Evolutionary conservation across 2,888 invertebrate genomes (phyloP), one percentile per base, ranked within the genome.

Genomic region (Agrilus mali): DNA sequence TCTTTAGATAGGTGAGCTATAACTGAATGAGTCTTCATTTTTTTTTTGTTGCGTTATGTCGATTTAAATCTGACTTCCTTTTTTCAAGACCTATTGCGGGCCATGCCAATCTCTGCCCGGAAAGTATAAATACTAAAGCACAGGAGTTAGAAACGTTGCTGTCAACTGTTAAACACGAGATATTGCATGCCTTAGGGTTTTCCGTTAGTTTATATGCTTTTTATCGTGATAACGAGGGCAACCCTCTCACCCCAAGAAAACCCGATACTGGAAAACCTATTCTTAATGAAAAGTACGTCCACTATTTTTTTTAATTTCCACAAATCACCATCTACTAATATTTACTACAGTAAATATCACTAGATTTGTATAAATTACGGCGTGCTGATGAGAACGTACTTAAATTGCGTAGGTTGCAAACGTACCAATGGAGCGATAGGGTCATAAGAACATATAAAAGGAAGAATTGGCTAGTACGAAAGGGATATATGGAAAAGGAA

Each of bases 91-190:
- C 98, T 0, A 93, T 98, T 44, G 97, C 97, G 2, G 98, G 98
- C 0, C 96, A 98, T 70, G 95, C 97, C 0, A 98, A 98, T 72
- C 80, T 98, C 54, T 98, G 98, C 57, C 98, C 98, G 0, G 80
- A 86, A 15, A 90, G 90, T 57, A 83, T 98, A 50, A 92, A 89
- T 47, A 90, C 89, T 14, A 88, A 88, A 58, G 80, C 83, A 38
- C 85, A 94, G 55, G 95, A 97, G 61, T 71, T 94, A 53, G 90
- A 88, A 53, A 92, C 88, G 1, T 73, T 94, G 3, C 71, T 95
- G 53, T 94, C 96, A 2, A 97, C 96, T 0, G 94, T 98, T 12
- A 97, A 97, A 61, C 98, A 98, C 65, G 98, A 98, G 67, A 96
- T 98, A 64, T 72, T 97, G 0, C 98, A 98, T 67, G 97, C 98